A percentile compares a stretch with the other conserved stretches of the same genome.
Conservation (phyloP, 92 coral and sea anemone species). For the Zoanthus solanderi region DNA sequence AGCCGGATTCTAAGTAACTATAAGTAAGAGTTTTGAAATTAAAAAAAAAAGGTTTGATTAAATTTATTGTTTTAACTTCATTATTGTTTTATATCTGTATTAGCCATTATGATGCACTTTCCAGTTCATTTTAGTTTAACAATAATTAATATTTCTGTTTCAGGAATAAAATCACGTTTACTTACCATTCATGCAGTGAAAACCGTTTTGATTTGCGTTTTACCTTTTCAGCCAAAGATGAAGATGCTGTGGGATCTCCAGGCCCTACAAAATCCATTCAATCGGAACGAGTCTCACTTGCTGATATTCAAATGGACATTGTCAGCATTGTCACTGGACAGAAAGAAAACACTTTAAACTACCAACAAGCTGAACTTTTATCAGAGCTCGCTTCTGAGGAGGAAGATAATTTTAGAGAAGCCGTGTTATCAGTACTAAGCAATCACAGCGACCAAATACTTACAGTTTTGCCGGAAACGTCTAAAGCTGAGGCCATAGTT, state of each 20-base stretch:
- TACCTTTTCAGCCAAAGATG: constrained; percentile 12
- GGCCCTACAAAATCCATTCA: constrained; percentile 71
- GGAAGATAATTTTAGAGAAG: constrained; percentile 74
- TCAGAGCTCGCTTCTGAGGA: constrained; percentile 71
- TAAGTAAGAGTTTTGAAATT: too few species aligned
- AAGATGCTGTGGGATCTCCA: constrained; percentile 59
- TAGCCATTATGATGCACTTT: too few species aligned
- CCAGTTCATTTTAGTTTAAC: too few species aligned
- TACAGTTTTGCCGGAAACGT: constrained; percentile 37
- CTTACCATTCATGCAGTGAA: neutral
- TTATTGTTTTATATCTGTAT: too few species aligned
- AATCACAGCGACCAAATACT: constrained; percentile 63
- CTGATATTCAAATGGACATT: constrained; percentile 77
- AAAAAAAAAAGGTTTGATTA: too few species aligned
- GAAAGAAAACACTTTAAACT: constrained; percentile 61
- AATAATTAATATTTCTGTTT: too few species aligned
- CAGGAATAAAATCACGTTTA: too few species aligned
- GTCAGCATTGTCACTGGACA: constrained; percentile 74
- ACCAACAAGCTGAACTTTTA: constrained; percentile 62
- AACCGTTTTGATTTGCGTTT: neutral
- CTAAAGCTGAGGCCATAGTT: constrained; percentile 43
- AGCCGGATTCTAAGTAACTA: too few species aligned
- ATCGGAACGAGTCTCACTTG: constrained; percentile 75
- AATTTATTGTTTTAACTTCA: too few species aligned
- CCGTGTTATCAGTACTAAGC: constrained; percentile 78